Base-by-base conservation (phyloP, 2,113 vertebrate species). In the Trachemys scripta region DNA sequence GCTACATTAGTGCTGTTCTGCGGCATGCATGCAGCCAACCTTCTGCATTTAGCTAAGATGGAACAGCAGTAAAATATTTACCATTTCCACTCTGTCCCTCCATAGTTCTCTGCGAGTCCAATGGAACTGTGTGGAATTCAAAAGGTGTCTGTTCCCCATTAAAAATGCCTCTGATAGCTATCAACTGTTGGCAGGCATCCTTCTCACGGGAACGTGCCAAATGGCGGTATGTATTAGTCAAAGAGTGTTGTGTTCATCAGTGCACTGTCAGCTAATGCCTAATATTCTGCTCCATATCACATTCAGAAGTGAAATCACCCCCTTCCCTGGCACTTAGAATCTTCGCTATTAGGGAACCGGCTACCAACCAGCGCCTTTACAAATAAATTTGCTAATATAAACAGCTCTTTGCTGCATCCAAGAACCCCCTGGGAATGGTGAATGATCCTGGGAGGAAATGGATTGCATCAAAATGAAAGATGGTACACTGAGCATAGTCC, bases 211-310 rank as follows among this genome's bases (percentile, higher is more conserved):
- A 35, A 31, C 89, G 54, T 75, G 72, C 88, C 54, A 85, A 95
- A 69, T 24, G 9, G 38, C 19, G 5, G n/a, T 72, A 88, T 10
- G 79, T 49, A 35, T 3, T 49, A 49, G 56, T 62, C 92, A 91
- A 92, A 45, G 24, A 92, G 80, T 1, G 47, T 56, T 80, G 89
- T 91, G 59, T 13, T 89, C 80, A 89, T 94, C 89, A 88, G 83
- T 8, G 93, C 89, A 90, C 81, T 91, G 79, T 84, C 65, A 75
- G 59, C 92, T 88, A 53, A 85, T 83, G 90, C 75, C 87, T 27
- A 42, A 12, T 81, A 11, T 50, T 38, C 65, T 54, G 59, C 42
- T 90, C 42, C 9, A 47, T 79, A 22, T 80, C 51, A 56, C 17
- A 56, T 1, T 45, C 59, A 76, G 24, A 65, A 87, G 78, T 59